Evolutionary conservation across 2,888 invertebrate genomes (phyloP), one percentile per base, ranked within the genome.

Genomic region (Colletes collaris): DNA sequence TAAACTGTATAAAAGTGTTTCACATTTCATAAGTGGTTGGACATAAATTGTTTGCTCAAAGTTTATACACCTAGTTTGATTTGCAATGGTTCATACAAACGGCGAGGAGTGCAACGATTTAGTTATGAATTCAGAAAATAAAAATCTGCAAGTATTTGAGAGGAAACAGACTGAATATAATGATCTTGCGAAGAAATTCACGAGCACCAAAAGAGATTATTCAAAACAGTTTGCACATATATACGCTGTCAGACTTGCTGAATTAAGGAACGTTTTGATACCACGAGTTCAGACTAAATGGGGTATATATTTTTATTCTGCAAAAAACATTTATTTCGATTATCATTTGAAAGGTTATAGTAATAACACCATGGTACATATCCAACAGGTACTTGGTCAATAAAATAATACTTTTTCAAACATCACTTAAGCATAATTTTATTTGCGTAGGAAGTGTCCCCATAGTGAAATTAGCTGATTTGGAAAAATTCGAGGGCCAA

Each of bases 171-270:
- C 72, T 19, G 67, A 79, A 2, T 89, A 86, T 62, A 70, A 83
- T 49, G 89, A 92, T 73, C 66, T 89, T 3, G 87, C 88, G 1
- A 65, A 59, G 19, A 78, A 81, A 46, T 90, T 92, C 56, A 37
- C 70, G 5, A 83, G 75, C 69, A 82, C 73, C 35, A 78, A 62
- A 13, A 86, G 84, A 4, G 90, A 91, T 67, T 91, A 88, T 76
- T 88, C 90, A 0, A 96, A 96, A 89, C 98, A 98, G 92, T 98
- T 97, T 93, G 97, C 96, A n/a, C 97, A 97, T 90, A 95, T 98
- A 81, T 98, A 98, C 92, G 95, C 96, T 0, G 95, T 96, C 59
- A 95, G 98, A 85, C 93, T 98, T 10, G 94, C 94, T 76, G 95
- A 96, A 82, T 96, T 97, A 94, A 94, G 96, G 82, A 94, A 95